Percentiles rank a stretch among this genome's conserved stretches.
Evolutionary conservation across 2,113 vertebrate genomes (phyloP).

Genomic region (Aleadryas rufinucha): DNA sequence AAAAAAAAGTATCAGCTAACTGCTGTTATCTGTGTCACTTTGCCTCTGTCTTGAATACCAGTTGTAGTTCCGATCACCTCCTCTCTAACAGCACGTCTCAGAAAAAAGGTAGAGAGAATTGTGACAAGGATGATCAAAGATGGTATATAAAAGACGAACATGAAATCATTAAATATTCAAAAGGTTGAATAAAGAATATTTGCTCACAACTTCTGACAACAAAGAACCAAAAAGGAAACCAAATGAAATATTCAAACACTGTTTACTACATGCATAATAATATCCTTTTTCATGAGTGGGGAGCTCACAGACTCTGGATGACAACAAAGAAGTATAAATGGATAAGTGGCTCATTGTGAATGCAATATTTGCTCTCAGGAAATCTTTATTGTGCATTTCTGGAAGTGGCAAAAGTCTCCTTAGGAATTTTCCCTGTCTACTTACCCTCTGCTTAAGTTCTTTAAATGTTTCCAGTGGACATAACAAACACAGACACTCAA

Average conservation of each 20-base stretch:
- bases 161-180: conserved; percentile 8
- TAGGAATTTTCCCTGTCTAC: not conserved
- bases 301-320: not conserved
- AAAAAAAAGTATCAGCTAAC: not conserved
- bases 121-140: not conserved
- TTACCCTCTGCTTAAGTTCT: not conserved
- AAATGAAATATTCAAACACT: conserved; percentile 7
- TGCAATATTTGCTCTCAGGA: not conserved
- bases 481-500: not conserved
- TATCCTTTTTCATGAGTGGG: not conserved
- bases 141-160: not conserved
- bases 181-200: not conserved
- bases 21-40: not conserved
- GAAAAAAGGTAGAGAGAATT: not conserved
- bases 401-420: not conserved
- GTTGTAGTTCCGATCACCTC: not conserved
- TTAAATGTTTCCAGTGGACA: not conserved
- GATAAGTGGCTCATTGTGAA: not conserved
- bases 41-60: not conserved
- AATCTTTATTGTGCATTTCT: not conserved
- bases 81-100: not conserved
- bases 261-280: not conserved
- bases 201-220: not conserved
- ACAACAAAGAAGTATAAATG: not conserved
- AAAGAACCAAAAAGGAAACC: not conserved